Percentiles rank a stretch among this genome's conserved stretches.
phyloP scores from a whole-genome alignment of 2,113 vertebrate genomes.

The Upupa epops region DNA sequence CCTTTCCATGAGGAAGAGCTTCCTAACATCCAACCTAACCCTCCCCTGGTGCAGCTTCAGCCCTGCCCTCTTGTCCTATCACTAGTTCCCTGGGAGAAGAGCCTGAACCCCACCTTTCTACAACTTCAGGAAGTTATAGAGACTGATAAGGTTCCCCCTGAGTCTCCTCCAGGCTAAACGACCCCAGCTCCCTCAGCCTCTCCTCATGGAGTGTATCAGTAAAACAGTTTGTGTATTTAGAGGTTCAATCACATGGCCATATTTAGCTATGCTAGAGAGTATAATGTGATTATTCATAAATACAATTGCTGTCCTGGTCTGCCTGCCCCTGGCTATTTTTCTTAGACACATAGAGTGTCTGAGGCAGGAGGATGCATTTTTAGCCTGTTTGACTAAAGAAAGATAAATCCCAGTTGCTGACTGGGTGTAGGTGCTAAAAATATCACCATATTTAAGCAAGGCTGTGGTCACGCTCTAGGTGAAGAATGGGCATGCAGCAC shows the following conservation, averaged over 20 bases:
- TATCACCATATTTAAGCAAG: neutral
- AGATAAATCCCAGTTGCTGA: rapidly evolving
- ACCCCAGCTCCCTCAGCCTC: no score
- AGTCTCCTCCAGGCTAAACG: no score
- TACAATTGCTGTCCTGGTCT: neutral
- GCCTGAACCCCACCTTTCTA: no score
- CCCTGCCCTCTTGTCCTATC: no score
- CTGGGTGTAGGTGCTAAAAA: neutral
- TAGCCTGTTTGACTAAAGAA: neutral
- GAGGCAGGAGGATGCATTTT: neutral
- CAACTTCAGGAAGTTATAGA: no score
- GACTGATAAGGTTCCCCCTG: no score
- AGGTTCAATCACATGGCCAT: neutral
- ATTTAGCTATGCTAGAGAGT: neutral
- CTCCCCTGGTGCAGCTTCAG: no score
- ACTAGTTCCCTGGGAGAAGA: no score
- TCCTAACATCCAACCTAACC: no score
- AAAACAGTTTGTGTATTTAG: neutral
- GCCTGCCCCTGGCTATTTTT: neutral
- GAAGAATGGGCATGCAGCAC: neutral
- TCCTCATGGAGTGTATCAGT: neutral
- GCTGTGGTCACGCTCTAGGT: neutral
- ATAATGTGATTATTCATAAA: neutral
- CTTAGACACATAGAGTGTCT: neutral
- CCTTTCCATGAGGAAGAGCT: no score